phyloP scores from a whole-genome alignment of 2,888 invertebrate genomes.

The Platycnemis pennipes region DNA sequence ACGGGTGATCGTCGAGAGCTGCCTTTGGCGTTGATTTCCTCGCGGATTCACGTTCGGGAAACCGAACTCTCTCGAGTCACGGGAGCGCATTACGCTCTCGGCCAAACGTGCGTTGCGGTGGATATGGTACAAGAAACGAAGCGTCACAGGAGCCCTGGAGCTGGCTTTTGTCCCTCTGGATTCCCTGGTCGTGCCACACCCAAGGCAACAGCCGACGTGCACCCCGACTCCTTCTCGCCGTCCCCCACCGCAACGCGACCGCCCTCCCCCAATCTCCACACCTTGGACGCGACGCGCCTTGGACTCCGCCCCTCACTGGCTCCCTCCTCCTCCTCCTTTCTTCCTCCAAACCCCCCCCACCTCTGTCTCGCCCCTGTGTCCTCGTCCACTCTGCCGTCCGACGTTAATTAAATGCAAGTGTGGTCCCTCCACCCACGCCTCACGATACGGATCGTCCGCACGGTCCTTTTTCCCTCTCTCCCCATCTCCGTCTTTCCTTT shows the following conservation, averaged over 20 bases:
- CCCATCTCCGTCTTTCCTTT: neutral
- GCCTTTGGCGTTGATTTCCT: too few species aligned
- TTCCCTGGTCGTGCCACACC: neutral
- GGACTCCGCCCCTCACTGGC: neutral
- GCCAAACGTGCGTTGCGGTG: too few species aligned
- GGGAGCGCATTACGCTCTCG: too few species aligned
- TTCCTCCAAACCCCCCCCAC: too few species aligned
- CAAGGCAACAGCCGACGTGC: neutral
- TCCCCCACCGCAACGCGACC: neutral
- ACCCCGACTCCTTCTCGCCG: neutral
- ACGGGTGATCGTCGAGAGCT: too few species aligned
- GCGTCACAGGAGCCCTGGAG: too few species aligned
- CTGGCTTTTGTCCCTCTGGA: too few species aligned
- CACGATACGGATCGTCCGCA: constrained; percentile 9
- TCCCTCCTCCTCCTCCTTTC: too few species aligned
- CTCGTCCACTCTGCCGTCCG: constrained; percentile 2
- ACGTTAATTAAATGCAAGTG: constrained; percentile 60
- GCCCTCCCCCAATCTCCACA: neutral
- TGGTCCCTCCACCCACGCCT: constrained; percentile 29
- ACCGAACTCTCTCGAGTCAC: too few species aligned
- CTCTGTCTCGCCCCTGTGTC: too few species aligned
- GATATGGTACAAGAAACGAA: too few species aligned
- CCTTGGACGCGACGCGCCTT: neutral
- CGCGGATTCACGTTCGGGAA: too few species aligned
- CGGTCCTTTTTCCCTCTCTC: neutral